Evolutionary conservation across 2,797 vertebrate species (phyloP), one percentile per base, ranked within the genome.

Genomic region (Pelodytes ibericus): DNA sequence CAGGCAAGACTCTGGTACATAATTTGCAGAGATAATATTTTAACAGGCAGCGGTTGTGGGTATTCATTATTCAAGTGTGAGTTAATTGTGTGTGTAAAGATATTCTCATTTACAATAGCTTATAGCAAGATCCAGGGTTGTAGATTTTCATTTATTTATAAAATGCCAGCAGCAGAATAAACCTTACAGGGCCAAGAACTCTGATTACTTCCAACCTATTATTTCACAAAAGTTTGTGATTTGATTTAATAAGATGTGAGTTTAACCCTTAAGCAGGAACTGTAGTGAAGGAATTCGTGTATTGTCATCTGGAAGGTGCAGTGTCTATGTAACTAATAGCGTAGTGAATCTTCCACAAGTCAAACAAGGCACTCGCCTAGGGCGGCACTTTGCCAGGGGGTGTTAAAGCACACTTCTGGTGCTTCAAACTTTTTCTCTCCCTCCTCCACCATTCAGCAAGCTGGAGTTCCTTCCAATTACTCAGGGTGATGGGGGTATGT

Each of bases 41-140:
- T 67, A 67, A 59, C 36, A 78, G 65, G 62, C 39, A 47, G 49
- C 20, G 26, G 26, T 44, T 53, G 41, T 68, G 70, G 71, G 33
- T 62, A 56, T 73, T 72, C 76, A 73, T 79, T 79, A 79, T 79
- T 79, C 76, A 69, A 73, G 70, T 68, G 76, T 22, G 33, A 79
- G 76, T 79, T 79, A 79, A 79, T 79, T 79, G 76, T 31, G 62
- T 69, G 76, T 73, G 76, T 67, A 63, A 67, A 62, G 71, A 73
- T 68, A 26, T 62, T 66, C 70, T 9, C 71, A 57, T 68, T 79
- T 41, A 39, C 26, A 72, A 61, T 25, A 15, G 64, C 62, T 61
- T 44, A 57, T 68, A 73, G 60, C 67, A 61, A 47, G 31, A 61
- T 60, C 76, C 33, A 25, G 6, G 24, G 56, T 47, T 72, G 65